Conservation (phyloP, 2,113 vertebrate genomes). For the Paradisaea rubra region DNA sequence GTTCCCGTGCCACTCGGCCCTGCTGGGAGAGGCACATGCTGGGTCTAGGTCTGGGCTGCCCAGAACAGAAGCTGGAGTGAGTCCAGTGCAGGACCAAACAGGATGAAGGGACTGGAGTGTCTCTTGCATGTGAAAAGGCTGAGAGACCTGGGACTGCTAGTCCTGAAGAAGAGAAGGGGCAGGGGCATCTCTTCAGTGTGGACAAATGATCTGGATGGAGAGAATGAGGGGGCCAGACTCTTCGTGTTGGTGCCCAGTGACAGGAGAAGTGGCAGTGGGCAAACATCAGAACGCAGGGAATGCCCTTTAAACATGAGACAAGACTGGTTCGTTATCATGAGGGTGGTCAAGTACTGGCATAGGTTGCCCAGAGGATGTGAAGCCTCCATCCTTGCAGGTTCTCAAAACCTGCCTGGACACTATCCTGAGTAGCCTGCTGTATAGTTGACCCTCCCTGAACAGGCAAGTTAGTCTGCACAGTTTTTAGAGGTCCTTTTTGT, state of each 20-base stretch:
- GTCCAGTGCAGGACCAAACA: no score
- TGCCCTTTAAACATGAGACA: rapidly evolving
- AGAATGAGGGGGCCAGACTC: no score
- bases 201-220: background rate
- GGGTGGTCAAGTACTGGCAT: background rate
- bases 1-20: no score
- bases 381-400: background rate
- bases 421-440: background rate
- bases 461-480: background rate
- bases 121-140: rapidly evolving
- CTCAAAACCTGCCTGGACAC: background rate
- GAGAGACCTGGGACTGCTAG: background rate
- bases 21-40: rapidly evolving
- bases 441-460: background rate
- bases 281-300: background rate
- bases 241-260: rapidly evolving
- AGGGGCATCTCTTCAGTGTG: rapidly evolving
- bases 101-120: rapidly evolving
- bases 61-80: no score
- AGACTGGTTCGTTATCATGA: rapidly evolving
- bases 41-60: background rate
- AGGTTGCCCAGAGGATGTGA: background rate
- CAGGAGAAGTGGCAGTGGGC: background rate
- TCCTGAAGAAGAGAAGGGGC: background rate
- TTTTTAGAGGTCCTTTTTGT: background rate